phyloP scores from a whole-genome alignment of 2,113 vertebrate genomes.

The Terrapene triunguis region DNA sequence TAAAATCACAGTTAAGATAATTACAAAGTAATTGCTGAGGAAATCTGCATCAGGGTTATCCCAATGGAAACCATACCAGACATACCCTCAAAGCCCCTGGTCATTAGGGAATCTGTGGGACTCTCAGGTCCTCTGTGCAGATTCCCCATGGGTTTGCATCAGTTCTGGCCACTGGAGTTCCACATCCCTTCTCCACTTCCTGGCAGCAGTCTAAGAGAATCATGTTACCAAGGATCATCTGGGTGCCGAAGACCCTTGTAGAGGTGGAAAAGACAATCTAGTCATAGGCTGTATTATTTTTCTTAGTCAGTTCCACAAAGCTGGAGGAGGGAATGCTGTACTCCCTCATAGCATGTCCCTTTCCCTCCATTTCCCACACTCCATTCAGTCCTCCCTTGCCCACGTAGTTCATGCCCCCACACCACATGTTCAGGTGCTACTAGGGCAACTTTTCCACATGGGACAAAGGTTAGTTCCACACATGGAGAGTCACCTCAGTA shows the following conservation, averaged over 20 bases:
- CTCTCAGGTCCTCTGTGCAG: background rate
- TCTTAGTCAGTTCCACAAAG: background rate
- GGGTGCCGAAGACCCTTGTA: background rate
- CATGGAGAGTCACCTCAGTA: background rate
- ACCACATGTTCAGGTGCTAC: background rate
- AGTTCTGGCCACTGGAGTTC: background rate
- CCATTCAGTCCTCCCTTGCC: background rate
- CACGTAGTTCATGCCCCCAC: background rate
- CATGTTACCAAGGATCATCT: rapidly evolving
- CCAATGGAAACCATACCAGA: background rate
- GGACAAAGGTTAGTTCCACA: background rate
- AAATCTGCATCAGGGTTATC: background rate
- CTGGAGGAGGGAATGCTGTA: background rate
- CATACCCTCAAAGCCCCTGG: background rate
- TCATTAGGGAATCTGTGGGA: background rate
- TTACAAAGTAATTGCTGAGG: background rate
- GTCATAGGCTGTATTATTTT: background rate
- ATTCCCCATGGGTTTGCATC: background rate
- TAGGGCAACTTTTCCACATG: background rate
- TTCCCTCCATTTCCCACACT: background rate
- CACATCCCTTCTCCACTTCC: background rate
- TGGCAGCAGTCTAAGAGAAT: background rate
- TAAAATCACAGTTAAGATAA: background rate
- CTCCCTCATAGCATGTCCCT: background rate
- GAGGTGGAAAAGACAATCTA: background rate